Base-by-base conservation (phyloP, 1,140 invertebrate genomes). In the Drosophila subpulchrella region DNA sequence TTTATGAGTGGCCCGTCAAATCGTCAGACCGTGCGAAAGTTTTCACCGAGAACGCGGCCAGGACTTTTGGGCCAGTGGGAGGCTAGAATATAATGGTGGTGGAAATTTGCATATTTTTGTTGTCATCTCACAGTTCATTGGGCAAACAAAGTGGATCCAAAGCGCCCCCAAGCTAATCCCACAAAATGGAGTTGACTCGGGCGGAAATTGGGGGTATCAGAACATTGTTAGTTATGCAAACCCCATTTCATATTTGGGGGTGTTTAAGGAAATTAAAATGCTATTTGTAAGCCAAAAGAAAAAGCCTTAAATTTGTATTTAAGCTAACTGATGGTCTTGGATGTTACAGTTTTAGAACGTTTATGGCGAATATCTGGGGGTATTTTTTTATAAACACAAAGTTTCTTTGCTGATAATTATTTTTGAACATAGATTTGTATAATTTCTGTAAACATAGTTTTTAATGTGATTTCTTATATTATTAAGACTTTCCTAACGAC, bases 11-110 rank as follows among this genome's bases (percentile, higher is more conserved):
- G 57, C 66, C 44, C 79, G 57, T 60, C 53, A 79, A 75, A 65
- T 57, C 63, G 55, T 34, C 65, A 57, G 75, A 88, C 83, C 83
- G 83, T 88, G 83, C 84, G 83, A 88, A 88, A 79, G 34, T 88
- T 89, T 85, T 81, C 50, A 53, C 58, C 48, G 61, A 44, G 56
- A 76, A 59, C 48, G 46, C 51, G 32, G 58, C 32, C 46, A 38
- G 44, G 41, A 57, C 38, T n/a, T 7, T 53, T 58, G 32, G 15
- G 41, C 27, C n/a, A 39, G 68, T 71, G 70, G 70, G 68, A 47
- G 62, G 30, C 24, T n/a, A 32, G n/a, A 20, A 17, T 20, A 20
- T 20, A 2, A 20, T 53, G 70, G 47, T 39, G 47, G 34, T 30
- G 38, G 36, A 30, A 30, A 75, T 59, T 55, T 81, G 74, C 68